Evolutionary conservation across 2,113 vertebrate species (phyloP), one percentile per base, ranked within the genome.

Genomic region (Gopherus flavomarginatus): DNA sequence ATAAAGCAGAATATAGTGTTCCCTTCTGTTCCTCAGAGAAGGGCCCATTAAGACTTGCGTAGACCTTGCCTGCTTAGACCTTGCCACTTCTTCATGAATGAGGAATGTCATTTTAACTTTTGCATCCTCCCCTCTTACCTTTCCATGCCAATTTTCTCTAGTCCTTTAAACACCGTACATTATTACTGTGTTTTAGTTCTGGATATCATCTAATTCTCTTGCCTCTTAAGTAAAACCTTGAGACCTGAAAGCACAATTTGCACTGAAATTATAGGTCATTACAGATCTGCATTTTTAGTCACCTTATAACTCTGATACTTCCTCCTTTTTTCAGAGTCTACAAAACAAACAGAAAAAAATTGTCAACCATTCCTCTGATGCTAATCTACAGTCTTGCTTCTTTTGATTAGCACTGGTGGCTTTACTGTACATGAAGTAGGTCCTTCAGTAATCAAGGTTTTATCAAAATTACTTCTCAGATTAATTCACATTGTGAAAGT

Each of bases 401-500:
- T 54, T 35, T 65, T 69, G 19, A 22, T 24, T 35, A 31, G 81
- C 10, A 11, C 16, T 38, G 49, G 16, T 10, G 17, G 5, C 44
- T 5, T n/a, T 17, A 17, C 5, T 21, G 49, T 35, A 72, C 19
- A 14, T 57, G 29, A 24, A 35, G 42, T 8, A 38, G 16, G 27
- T 85, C 29, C 53, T 62, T 27, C 12, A 1, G 21, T 47, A 29
- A 83, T 77, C n/a, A 42, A 42, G 8, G 38, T 38, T 3, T 38
- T n/a, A 42, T 42, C n/a, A 75, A 75, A 75, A 38, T 42, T 75
- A 8, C 1, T 17, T 83, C 8, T 72, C 29, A 42, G 14, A 6
- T 31, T 1, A 4, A 22, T 47, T 65, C n/a, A 13, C 3, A 0
- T 21, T 21, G 29, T 0, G 9, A 16, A 21, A 59, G 85, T 81